phyloP scores from a whole-genome alignment of 2,888 invertebrate genomes.

The Sylvicola cinctus region DNA sequence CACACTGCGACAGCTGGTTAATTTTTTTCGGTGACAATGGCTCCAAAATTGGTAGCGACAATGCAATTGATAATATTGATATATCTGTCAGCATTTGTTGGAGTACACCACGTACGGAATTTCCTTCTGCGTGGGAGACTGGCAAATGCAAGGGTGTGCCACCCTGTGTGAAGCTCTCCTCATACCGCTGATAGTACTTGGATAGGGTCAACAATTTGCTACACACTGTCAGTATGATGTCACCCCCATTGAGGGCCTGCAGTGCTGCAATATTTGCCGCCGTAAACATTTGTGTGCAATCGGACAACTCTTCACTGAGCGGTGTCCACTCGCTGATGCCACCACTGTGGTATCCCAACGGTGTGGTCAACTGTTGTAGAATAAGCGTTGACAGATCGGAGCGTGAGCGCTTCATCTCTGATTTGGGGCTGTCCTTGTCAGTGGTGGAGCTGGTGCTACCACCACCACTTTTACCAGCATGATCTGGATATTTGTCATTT shows the following conservation, averaged over 20 bases:
- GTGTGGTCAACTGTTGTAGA: conserved; percentile 50
- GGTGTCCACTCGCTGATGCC: conserved; percentile 23
- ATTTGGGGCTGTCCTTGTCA: conserved; percentile 37
- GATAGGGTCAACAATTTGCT: conserved; percentile 44
- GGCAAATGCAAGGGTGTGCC: conserved; percentile 45
- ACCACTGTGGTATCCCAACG: conserved; percentile 34
- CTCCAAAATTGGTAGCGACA: conserved; percentile 71
- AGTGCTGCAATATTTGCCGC: conserved; percentile 58
- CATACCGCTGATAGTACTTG: conserved; percentile 31
- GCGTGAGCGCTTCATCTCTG: conserved; percentile 33
- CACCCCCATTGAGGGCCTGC: conserved; percentile 63
- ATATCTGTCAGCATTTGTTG: conserved; percentile 61
- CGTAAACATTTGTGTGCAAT: conserved; percentile 51
- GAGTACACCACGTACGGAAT: too few species aligned
- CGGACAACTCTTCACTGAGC: conserved; percentile 24
- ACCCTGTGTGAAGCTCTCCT: conserved; percentile 29
- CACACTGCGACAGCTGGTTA: conserved; percentile 58
- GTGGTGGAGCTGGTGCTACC: conserved; percentile 2
- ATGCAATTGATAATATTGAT: conserved; percentile 53
- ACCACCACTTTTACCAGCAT: conserved; percentile 25
- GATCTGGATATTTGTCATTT: conserved; percentile 42
- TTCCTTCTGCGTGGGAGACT: conserved; percentile 45
- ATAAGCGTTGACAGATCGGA: conserved; percentile 50
- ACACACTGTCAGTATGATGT: conserved; percentile 63
- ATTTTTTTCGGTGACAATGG: conserved; percentile 71